Conservation (phyloP, 2,113 vertebrate species). For the Symphodus melops region DNA sequence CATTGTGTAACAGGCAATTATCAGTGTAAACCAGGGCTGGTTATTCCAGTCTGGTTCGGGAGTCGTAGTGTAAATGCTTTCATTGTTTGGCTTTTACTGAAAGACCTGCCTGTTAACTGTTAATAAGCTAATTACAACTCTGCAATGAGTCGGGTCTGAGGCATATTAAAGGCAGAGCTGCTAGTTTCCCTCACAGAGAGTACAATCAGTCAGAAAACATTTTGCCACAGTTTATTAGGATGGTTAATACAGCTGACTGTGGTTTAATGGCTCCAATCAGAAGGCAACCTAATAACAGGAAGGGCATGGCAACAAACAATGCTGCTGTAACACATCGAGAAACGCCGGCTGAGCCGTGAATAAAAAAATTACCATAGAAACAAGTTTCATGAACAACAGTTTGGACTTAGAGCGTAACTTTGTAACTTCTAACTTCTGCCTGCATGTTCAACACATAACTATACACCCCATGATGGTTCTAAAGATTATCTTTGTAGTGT, state of each 20-base stretch:
- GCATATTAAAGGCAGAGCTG: constrained; percentile 36
- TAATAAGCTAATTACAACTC: constrained; percentile 67
- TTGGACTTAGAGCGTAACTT: not conserved
- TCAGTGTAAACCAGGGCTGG: constrained; percentile 54
- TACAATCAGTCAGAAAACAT: constrained; percentile 28
- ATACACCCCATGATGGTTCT: not conserved
- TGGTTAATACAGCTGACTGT: constrained; percentile 34
- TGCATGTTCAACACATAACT: not conserved
- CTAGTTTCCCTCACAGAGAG: constrained; percentile 10
- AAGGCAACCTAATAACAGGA: constrained; percentile 5
- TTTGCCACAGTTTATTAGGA: constrained; percentile 28
- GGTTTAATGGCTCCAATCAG: constrained; percentile 41
- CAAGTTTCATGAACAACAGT: not conserved
- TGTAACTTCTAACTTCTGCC: too few relatives aligned
- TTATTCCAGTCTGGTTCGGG: constrained; percentile 48
- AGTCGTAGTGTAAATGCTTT: constrained; percentile 46
- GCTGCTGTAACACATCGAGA: not conserved
- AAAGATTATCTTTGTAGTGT: too few relatives aligned
- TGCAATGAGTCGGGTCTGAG: constrained; percentile 45
- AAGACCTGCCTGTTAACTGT: constrained; percentile 50
- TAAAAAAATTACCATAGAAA: not conserved
- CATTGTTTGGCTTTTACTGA: constrained; percentile 35
- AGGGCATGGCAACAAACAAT: constrained; percentile 6
- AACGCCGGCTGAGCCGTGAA: not conserved
- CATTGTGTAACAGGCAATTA: constrained; percentile 71